Percentiles rank a stretch among this genome's conserved stretches.
Evolutionary conservation across 2,113 vertebrate species (phyloP).

Genomic region (Urocitellus parryii): DNA sequence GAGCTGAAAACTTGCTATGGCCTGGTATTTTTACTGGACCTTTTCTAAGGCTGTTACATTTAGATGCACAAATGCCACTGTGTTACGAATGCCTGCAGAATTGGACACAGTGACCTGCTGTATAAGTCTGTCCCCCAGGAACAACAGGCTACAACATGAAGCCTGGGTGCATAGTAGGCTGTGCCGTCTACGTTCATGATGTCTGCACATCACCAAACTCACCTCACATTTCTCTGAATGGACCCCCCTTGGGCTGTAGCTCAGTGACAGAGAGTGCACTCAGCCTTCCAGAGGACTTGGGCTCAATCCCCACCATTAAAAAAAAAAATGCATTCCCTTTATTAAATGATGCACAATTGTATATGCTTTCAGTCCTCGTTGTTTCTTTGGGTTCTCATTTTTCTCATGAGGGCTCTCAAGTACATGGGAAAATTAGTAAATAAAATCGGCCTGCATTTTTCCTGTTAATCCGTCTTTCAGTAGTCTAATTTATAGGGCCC

Average conservation of each 20-base stretch:
- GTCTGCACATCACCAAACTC: background rate
- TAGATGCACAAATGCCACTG: background rate
- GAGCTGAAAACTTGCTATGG: background rate
- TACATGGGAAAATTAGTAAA: background rate
- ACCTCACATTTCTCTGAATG: background rate
- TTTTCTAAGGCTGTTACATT: background rate
- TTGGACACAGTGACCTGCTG: background rate
- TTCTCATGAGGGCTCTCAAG: background rate
- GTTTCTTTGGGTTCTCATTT: background rate
- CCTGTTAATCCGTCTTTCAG: background rate
- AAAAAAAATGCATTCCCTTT: background rate
- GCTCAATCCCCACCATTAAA: background rate
- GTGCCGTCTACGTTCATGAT: background rate
- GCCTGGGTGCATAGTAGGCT: background rate
- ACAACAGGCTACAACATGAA: no score
- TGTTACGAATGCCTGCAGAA: background rate
- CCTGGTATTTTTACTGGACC: background rate
- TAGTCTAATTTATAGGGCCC: background rate
- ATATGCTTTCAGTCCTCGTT: accelerated
- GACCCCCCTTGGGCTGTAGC: no score
- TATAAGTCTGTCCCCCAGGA: no score
- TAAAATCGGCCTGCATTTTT: background rate
- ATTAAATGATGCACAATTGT: no score
- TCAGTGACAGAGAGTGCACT: background rate
- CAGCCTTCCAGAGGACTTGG: background rate